Base-by-base conservation (phyloP, 2,113 vertebrate species). In the Stictonetta naevosa region DNA sequence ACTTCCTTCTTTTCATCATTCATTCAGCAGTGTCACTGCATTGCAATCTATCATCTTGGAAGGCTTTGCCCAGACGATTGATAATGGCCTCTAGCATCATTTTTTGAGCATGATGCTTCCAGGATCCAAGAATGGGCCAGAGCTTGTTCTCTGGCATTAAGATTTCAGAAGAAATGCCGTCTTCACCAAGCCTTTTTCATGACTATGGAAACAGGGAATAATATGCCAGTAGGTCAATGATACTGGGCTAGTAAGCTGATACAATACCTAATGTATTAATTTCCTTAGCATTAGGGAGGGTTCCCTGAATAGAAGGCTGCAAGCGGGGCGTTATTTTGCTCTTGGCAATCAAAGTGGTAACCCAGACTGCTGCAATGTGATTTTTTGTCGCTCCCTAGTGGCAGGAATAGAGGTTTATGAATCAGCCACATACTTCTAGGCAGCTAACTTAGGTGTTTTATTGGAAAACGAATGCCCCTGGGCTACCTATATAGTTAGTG, bases 321-420 rank as follows among this genome's bases (percentile, higher is more conserved):
- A 26, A 85, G 78, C 8, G 8, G 82, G 87, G 84, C 53, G 26
- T 71, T 74, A 8, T 74, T 76, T 88, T 38, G 13, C 83, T 71
- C 92, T 36, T 40, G 88, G 69, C 15, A 16, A 44, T 58, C 13
- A 1, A 34, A 29, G 56, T 58, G 83, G 88, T 72, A 72, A 18
- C 74, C 90, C 81, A 6, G 34, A 6, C 48, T 34, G 48, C 92
- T 52, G 83, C 95, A 96, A 76, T 89, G 92, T 96, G 95, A 96
- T 96, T 96, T 93, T 91, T 95, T 96, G 96, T 96, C 95, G 95
- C 95, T 95, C 93, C 91, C 95, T 96, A 96, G 92, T 94, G 95
- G 96, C 81, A 89, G 84, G 58, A 96, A 83, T 14, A 81, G 79
- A 88, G 46, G 44, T 10, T 93, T 86, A 19, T 76, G 77, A 92